Evolutionary conservation across 1,140 invertebrate species (phyloP), one percentile per base, ranked within the genome.

Genomic region (Manduca sexta): DNA sequence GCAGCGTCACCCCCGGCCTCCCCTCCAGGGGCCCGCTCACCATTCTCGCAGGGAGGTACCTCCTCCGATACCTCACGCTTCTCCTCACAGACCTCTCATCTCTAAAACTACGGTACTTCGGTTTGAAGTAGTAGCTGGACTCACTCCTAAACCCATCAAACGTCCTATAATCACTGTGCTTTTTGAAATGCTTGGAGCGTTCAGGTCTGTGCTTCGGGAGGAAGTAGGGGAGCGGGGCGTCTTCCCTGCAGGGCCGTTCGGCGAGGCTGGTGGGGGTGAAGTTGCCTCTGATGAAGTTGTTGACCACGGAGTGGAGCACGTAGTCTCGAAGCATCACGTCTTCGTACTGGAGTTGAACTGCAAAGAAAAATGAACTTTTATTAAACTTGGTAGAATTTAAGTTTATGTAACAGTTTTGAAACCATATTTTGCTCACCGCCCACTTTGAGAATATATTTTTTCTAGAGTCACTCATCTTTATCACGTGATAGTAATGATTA

Each of bases 321-420:
- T 81, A 82, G 58, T 84, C 81, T 2, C 61, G 62, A 1, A 84
- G 71, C 0, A 52, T 45, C 10, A 48, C 14, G n/a, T 73, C 74
- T 17, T 67, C 71, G 52, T 71, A 73, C 38, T 75, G 73, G 0
- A 82, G 72, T 44, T 74, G 72, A 6, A 82, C 81, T 84, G 80
- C 4, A 79, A 78, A 29, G 18, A 44, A 43, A 50, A 16, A 35
- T 17, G 1, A 18, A n/a, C n/a, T n/a, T n/a, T n/a, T n/a, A n/a
- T n/a, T n/a, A n/a, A n/a, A n/a, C n/a, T n/a, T n/a, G n/a, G 10
- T 15, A 15, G 10, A 2, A 34, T 11, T 38, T 38, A n/a, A 38
- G n/a, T 16, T 39, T 39, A 16, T 14, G 4, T 17, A 1, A 16
- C 1, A 38, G n/a, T n/a, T n/a, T n/a, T n/a, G n/a, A n/a, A n/a